A percentile compares a stretch with the other conserved stretches of the same genome.
phyloP scores from a whole-genome alignment of 2,888 invertebrate species.

The Hypsopygia costalis region DNA sequence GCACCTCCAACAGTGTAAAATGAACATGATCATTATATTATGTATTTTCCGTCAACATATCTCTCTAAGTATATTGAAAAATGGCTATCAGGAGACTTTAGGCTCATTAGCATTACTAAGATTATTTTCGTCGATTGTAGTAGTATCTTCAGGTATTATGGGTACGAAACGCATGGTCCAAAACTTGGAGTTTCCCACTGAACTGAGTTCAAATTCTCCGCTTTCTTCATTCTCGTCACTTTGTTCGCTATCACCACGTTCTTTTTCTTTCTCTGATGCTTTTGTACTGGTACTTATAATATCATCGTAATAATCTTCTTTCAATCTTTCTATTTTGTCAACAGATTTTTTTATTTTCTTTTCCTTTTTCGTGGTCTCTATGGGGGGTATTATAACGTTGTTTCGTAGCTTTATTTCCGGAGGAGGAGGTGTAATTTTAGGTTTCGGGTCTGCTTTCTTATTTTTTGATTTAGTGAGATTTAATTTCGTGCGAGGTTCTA shows the following conservation, averaged over 20 bases:
- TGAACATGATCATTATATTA: too few species aligned
- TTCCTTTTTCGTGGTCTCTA: conserved; percentile 24
- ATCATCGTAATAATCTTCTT: conserved; percentile 47
- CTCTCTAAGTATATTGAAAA: too few species aligned
- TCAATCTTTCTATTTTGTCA: conserved; percentile 20
- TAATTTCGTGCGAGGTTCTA: conserved; percentile 43
- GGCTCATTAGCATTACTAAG: too few species aligned
- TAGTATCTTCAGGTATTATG: too few species aligned
- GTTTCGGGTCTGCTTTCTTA: conserved; percentile 8
- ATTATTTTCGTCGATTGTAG: too few species aligned
- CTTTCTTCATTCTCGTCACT: conserved; percentile 41
- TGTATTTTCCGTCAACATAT: too few species aligned
- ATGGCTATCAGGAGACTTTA: too few species aligned
- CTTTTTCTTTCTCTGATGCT: conserved; percentile 21
- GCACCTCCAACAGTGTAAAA: too few species aligned
- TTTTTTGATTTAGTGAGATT: conserved; percentile 25
- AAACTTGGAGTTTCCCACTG: too few species aligned
- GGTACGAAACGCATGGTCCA: too few species aligned
- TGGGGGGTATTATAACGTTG: conserved; percentile 21
- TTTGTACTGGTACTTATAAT: conserved; percentile 30
- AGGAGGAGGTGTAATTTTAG: conserved; percentile 12
- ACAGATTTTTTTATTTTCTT: conserved; percentile 26
- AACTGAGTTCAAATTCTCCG: conserved; percentile 24
- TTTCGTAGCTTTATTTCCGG: conserved; percentile 21
- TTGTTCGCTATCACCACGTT: conserved; percentile 29